A percentile compares a stretch with the other conserved stretches of the same genome.
phyloP scores from a whole-genome alignment of 2,888 invertebrate species.

The Lithophane socia region DNA sequence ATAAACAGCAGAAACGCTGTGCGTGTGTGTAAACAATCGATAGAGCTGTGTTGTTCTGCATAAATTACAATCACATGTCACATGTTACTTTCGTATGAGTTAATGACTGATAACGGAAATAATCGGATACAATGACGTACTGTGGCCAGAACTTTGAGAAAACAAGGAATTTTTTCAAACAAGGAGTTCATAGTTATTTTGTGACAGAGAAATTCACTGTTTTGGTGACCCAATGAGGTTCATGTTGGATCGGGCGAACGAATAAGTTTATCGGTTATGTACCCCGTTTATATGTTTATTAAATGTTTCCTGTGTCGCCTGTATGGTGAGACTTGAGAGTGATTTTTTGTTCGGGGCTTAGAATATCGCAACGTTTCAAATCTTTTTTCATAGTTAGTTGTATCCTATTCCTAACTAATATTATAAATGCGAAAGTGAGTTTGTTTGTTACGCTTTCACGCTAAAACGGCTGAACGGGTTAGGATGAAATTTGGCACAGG shows the following conservation, averaged over 20 bases:
- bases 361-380: background rate
- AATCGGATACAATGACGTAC: conserved; percentile 44
- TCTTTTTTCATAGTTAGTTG: background rate
- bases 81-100: conserved; percentile 58
- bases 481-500: no score
- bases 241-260: conserved; percentile 27
- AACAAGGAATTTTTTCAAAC: conserved; percentile 33
- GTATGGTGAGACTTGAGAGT: conserved; percentile 19
- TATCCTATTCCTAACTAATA: background rate
- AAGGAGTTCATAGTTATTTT: conserved; percentile 24
- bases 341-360: conserved; percentile 27
- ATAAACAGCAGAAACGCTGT: conserved; percentile 21
- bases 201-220: conserved; percentile 33
- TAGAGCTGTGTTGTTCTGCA: conserved; percentile 31
- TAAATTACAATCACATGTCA: conserved; percentile 46
- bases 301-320: conserved; percentile 55
- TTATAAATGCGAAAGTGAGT: no score
- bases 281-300: conserved; percentile 28
- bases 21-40: conserved; percentile 49
- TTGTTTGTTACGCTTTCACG: no score
- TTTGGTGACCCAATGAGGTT: conserved; percentile 23
- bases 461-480: no score
- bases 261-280: conserved; percentile 39
- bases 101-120: conserved; percentile 62
- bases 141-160: conserved; percentile 15